These are phyloP conservation scores for Gavia stellata DNA, from an alignment of 2,113 vertebrate genomes.

Conservation along the genomic window DNA sequence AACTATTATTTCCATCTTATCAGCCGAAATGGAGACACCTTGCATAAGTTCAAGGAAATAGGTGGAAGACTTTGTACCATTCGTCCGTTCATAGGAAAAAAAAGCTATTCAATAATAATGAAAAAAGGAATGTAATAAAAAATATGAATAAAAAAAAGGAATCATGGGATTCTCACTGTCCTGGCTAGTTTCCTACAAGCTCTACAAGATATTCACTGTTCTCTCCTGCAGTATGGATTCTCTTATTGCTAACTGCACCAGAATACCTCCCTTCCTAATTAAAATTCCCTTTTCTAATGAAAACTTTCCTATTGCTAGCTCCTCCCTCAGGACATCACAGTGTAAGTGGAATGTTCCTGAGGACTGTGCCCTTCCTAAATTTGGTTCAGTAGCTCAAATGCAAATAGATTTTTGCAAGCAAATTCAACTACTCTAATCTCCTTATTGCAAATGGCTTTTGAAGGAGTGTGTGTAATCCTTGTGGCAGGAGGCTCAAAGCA, in stretches of 20 bases:
- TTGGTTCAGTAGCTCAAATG: not conserved
- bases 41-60: not conserved
- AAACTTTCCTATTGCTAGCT: not conserved
- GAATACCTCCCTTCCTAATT: not conserved
- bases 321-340: not conserved
- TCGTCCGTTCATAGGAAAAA: not conserved
- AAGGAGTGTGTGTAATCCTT: not conserved
- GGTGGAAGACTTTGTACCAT: not conserved
- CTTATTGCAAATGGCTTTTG: not conserved
- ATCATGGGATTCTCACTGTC: not conserved
- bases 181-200: not conserved
- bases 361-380: not conserved
- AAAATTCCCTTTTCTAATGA: not conserved
- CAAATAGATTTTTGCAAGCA: not conserved
- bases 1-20: not conserved
- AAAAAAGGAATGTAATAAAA: not conserved
- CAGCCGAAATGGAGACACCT: not conserved
- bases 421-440: not conserved
- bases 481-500: not conserved
- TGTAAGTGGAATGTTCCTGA: not conserved
- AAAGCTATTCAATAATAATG: not conserved
- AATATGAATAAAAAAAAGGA: not conserved
- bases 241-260: not conserved
- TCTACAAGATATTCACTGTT: not conserved
- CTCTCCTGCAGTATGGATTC: not conserved